Percentiles rank a stretch among this genome's conserved stretches.
Evolutionary conservation across 2,797 vertebrate species (phyloP).

Genomic region (Arctocebus calabarensis): DNA sequence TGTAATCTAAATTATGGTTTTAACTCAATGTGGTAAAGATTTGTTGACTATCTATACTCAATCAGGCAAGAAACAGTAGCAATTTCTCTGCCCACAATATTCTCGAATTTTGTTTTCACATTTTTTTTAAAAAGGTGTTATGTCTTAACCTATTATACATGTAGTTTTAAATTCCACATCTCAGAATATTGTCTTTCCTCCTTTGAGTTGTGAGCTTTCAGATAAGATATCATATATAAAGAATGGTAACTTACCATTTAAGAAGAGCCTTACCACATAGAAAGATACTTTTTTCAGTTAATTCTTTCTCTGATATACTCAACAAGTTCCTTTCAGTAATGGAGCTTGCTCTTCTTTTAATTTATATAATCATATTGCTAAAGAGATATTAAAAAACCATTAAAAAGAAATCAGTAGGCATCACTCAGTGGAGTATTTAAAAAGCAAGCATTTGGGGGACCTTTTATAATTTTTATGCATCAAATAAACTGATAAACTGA

Average conservation of each 20-base stretch:
- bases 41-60: background rate
- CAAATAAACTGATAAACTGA: background rate
- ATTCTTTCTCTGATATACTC: background rate
- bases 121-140: background rate
- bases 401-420: constrained; percentile 7
- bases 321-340: constrained; percentile 3
- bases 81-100: background rate
- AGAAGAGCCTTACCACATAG: background rate
- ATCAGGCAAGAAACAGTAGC: background rate
- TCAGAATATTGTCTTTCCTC: background rate
- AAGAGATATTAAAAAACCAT: background rate
- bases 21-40: background rate
- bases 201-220: constrained; percentile 6
- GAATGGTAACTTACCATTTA: background rate
- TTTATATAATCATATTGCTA: background rate
- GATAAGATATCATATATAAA: background rate
- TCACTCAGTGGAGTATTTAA: background rate
- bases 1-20: background rate
- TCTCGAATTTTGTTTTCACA: constrained; percentile 19
- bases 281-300: background rate
- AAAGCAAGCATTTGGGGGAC: background rate
- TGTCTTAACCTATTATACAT: background rate
- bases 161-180: constrained; percentile 3
- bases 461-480: background rate
- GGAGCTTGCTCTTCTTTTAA: background rate